Conservation (phyloP, 1,140 invertebrate genomes). For the Melanaphis sacchari region DNA sequence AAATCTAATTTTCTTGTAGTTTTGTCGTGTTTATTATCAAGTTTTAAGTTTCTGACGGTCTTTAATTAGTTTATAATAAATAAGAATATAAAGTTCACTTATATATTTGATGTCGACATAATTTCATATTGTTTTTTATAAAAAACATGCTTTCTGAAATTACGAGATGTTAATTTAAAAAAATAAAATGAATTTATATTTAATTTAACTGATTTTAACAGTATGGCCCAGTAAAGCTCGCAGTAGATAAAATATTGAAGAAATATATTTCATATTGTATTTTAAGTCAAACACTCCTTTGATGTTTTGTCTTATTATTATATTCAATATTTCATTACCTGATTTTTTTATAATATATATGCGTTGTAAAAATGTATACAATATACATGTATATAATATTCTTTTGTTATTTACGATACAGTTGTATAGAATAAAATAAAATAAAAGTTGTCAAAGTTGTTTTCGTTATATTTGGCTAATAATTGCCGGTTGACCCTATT, state of each 20-base stretch:
- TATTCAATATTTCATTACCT: not conserved
- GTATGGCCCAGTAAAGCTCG: not conserved
- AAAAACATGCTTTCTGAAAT: not conserved
- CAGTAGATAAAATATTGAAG: not conserved
- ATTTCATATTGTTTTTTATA: not conserved
- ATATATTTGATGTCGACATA: not conserved
- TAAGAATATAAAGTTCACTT: not conserved
- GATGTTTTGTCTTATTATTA: not conserved
- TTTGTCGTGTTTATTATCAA: not conserved
- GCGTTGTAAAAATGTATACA: not conserved
- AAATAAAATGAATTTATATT: not conserved
- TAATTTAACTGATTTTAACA: not conserved
- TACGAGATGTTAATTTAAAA: not conserved
- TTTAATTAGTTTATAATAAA: not conserved
- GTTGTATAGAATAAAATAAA: not conserved
- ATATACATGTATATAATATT: not conserved
- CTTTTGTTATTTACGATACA: not conserved
- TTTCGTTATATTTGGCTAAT: not conserved
- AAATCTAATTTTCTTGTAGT: not conserved
- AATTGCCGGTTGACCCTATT: not conserved
- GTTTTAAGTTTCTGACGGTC: not conserved
- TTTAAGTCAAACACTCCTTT: not conserved
- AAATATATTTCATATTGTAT: not conserved
- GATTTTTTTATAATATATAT: not conserved
- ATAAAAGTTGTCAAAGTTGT: not conserved